Base-by-base conservation (phyloP, 2,113 vertebrate genomes). In the Xenus cinereus region DNA sequence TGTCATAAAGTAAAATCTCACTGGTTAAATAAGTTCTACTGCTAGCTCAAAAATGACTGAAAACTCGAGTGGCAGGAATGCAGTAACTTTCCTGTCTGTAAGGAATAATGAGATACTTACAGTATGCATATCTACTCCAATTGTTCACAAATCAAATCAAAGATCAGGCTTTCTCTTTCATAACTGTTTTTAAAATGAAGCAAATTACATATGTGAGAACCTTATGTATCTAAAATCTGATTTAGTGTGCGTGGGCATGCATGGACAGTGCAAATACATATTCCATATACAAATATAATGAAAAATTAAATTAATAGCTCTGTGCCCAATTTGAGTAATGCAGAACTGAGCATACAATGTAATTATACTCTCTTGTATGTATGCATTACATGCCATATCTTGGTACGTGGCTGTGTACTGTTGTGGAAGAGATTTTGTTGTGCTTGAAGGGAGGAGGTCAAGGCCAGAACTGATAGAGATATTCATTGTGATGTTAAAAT, bases 101-200 rank as follows among this genome's bases (percentile, higher is more conserved):
- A 75, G 30, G 35, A 95, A 53, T 63, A 57, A 32, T 30, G 56
- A 37, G 26, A n/a, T 57, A 51, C n/a, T 92, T 66, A 46, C 19
- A 76, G 24, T 27, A 81, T 56, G 14, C 53, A 9, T 64, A 72
- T 48, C 57, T 67, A 24, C 48, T 82, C 32, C 69, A 69, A 0
- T 73, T 92, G 72, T 75, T 89, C 86, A 79, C 71, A 79, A 87
- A 82, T 84, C 63, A 80, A 80, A 82, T 85, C n/a, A 78, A 95
- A 95, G 69, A 75, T 91, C 57, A 93, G 74, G 15, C 74, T 92
- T 95, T 82, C 68, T 74, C 2, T 86, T 92, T 95, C 80, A 62
- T 90, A 89, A 96, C 64, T 92, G 48, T 73, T 85, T 84, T 83
- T 91, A 66, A 93, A 94, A 80, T 84, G 35, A 89, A 68, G 45